Conservation (phyloP, 2,797 vertebrate genomes). For the Eutrigla gurnardus region DNA sequence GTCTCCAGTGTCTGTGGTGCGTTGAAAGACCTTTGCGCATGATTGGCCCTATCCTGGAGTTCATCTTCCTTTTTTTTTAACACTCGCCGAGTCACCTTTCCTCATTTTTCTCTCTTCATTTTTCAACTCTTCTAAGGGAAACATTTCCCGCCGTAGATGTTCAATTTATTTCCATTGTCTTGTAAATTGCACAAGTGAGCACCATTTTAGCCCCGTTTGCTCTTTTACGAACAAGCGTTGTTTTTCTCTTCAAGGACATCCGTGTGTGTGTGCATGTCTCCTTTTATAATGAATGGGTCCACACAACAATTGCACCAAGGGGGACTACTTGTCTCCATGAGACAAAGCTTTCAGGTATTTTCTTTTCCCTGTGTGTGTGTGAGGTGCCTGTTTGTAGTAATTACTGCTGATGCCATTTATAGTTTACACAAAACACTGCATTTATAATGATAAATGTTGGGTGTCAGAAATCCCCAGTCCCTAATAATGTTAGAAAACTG, state of each 20-base stretch:
- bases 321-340: slow-evolving; percentile 18
- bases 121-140: neutral
- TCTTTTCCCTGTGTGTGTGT: slow-evolving; percentile 1
- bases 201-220: slow-evolving; percentile 45
- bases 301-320: slow-evolving; percentile 48
- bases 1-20: neutral
- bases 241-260: slow-evolving; percentile 57
- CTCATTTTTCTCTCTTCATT: slow-evolving; percentile 4
- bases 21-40: slow-evolving; percentile 1
- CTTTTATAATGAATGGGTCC: slow-evolving; percentile 58
- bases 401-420: slow-evolving; percentile 31
- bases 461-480: slow-evolving; percentile 3
- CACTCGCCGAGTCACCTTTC: slow-evolving; percentile 1
- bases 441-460: slow-evolving; percentile 43
- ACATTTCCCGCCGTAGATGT: slow-evolving; percentile 28
- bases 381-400: slow-evolving; percentile 32
- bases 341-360: slow-evolving; percentile 31
- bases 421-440: slow-evolving; percentile 10
- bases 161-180: slow-evolving; percentile 46
- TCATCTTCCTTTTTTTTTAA: neutral
- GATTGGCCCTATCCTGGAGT: slow-evolving; percentile 1
- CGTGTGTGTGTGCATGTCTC: slow-evolving; percentile 12
- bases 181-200: slow-evolving; percentile 49
- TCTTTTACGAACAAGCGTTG: slow-evolving; percentile 44
- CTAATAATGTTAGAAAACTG: slow-evolving; percentile 13